phyloP scores from a whole-genome alignment of 2,888 invertebrate genomes.

The Pheosia gnoma region DNA sequence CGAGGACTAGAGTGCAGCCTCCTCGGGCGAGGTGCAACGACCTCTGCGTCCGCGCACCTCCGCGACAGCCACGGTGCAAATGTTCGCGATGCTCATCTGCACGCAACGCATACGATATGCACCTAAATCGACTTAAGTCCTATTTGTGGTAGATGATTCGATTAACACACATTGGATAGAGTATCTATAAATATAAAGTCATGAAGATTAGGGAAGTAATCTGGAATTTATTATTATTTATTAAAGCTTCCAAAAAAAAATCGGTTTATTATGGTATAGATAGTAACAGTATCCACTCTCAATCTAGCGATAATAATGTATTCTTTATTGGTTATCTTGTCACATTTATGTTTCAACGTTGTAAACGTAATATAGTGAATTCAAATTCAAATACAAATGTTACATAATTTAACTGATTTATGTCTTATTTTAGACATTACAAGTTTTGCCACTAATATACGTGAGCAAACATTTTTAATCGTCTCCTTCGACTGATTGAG shows the following conservation, averaged over 20 bases:
- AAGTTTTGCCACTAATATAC: not conserved
- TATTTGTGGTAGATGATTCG: conserved; percentile 21
- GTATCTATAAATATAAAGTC: not conserved
- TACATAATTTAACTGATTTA: not conserved
- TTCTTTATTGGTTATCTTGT: not conserved
- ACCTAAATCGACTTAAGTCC: conserved; percentile 47
- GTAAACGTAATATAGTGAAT: not conserved
- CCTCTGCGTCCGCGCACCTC: conserved; percentile 70
- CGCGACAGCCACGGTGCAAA: conserved; percentile 58
- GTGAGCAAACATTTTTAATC: not conserved
- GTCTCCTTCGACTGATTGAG: conserved; percentile 4
- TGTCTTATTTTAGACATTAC: not conserved
- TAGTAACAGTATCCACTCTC: no score
- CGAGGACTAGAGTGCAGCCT: conserved; percentile 67
- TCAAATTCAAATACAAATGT: not conserved
- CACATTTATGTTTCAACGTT: not conserved
- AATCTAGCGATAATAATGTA: not conserved
- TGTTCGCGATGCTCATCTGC: conserved; percentile 61
- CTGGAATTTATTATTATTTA: no score
- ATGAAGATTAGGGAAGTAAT: no score
- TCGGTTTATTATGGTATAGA: no score
- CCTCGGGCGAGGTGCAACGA: conserved; percentile 69
- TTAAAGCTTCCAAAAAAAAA: no score
- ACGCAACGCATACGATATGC: conserved; percentile 42
- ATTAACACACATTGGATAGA: conserved; percentile 16